Conservation (phyloP, 2,888 invertebrate species). For the Lasioglossum oenotherae region DNA sequence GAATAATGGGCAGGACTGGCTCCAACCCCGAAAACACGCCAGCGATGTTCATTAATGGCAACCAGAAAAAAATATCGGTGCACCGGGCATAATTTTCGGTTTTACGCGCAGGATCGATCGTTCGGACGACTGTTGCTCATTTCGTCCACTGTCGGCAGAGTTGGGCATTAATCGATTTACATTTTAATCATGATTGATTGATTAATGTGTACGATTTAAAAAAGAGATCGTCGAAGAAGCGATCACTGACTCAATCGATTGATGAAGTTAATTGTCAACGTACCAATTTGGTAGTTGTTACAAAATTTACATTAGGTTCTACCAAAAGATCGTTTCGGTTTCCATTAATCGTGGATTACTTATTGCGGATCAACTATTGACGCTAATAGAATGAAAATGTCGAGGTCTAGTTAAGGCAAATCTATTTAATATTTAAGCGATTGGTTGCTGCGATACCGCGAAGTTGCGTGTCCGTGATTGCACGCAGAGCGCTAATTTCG, state of each 20-base stretch:
- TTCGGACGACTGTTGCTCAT: not conserved
- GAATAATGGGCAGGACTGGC: slow-evolving; percentile 37
- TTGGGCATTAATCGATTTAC: no score
- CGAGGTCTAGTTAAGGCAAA: not conserved
- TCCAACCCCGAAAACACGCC: slow-evolving; percentile 1
- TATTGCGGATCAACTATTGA: not conserved
- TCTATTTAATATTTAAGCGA: not conserved
- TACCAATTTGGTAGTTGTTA: no score
- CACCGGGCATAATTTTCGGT: not conserved
- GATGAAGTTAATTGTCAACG: no score
- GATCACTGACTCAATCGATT: no score
- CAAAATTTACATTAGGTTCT: no score
- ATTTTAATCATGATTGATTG: no score
- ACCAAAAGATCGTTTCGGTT: not conserved
- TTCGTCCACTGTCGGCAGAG: not conserved
- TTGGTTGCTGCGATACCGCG: not conserved
- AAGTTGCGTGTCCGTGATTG: not conserved
- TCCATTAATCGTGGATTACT: not conserved
- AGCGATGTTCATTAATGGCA: slow-evolving; percentile 32
- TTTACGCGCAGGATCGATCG: not conserved
- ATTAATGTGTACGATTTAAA: no score
- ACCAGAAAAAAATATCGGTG: not conserved
- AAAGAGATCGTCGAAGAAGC: no score
- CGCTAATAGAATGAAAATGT: not conserved
- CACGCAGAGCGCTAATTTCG: not conserved